Conservation (phyloP, 30 jellyfish, hydroid and myxozoan species). For the Aurelia aurita region DNA sequence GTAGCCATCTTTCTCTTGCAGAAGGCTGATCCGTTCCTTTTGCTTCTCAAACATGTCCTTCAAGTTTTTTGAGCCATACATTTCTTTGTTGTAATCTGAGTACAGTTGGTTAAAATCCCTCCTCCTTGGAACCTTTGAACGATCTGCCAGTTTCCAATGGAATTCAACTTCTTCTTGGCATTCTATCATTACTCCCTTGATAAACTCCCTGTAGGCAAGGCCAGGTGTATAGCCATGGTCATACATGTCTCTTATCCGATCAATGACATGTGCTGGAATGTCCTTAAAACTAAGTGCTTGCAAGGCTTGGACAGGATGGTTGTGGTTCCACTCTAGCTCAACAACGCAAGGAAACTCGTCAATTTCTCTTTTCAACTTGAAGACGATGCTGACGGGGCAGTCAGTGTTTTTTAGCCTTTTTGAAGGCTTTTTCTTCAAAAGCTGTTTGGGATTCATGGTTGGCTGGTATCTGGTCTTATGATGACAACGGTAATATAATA, state of each 20-base stretch:
- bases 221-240: conserved; percentile 41
- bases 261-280: neutral
- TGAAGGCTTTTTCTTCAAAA: conserved; percentile 6
- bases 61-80: conserved; percentile 15
- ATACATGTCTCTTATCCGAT: conserved; percentile 1
- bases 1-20: too few relatives aligned
- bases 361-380: neutral
- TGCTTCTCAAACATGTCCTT: too few relatives aligned
- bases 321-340: conserved; percentile 45
- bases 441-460: conserved; percentile 2
- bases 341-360: conserved; percentile 6
- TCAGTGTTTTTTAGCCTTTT: conserved; percentile 38
- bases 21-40: too few relatives aligned
- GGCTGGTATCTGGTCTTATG: conserved; percentile 46
- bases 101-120: conserved; percentile 27
- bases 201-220: conserved; percentile 27
- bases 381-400: conserved; percentile 22
- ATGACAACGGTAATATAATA: conserved; percentile 27
- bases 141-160: conserved; percentile 5
- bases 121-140: conserved; percentile 36
- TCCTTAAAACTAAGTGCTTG: conserved; percentile 37
- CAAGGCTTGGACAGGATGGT: neutral
- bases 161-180: conserved; percentile 20
- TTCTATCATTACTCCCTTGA: neutral
- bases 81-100: conserved; percentile 16